A percentile compares a stretch with the other conserved stretches of the same genome.
phyloP scores from a whole-genome alignment of 2,797 vertebrate species.

The Valencia hispanica region DNA sequence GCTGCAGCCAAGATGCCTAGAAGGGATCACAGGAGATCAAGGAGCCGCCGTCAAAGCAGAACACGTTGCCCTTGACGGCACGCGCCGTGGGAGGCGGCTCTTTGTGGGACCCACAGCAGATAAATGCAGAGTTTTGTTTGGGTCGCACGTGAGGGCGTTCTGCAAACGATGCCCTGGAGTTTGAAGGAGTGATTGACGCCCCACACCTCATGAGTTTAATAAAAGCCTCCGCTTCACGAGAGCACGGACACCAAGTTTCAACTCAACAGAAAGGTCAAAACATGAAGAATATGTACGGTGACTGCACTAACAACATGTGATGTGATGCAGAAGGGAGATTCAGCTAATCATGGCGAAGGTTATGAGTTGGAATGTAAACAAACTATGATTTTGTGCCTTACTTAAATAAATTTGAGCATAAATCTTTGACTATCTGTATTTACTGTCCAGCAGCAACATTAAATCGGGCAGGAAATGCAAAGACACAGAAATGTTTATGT shows the following conservation, averaged over 20 bases:
- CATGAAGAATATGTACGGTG: not conserved
- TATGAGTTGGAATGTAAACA: not conserved
- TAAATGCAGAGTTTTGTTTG: constrained; percentile 52
- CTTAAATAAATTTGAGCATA: not conserved
- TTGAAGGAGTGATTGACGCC: constrained; percentile 33
- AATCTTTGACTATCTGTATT: not conserved
- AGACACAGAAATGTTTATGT: not conserved
- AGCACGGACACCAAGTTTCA: not conserved
- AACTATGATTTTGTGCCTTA: not conserved
- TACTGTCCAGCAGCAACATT: not conserved
- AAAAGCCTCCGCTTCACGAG: constrained; percentile 9
- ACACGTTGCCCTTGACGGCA: constrained; percentile 69
- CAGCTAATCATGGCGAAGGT: not conserved
- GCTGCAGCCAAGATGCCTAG: constrained; percentile 59
- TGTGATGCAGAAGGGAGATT: not conserved
- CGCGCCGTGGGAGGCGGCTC: constrained; percentile 62
- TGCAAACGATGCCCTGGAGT: constrained; percentile 31
- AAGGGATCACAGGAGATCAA: constrained; percentile 76
- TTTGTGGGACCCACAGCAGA: constrained; percentile 50
- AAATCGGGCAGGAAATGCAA: not conserved
- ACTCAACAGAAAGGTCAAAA: constrained; percentile 7
- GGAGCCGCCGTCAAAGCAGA: constrained; percentile 64
- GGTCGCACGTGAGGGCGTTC: constrained; percentile 27
- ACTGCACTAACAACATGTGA: not conserved
- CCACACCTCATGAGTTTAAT: constrained; percentile 6